Evolutionary conservation across 2,888 invertebrate genomes (phyloP), one percentile per base, ranked within the genome.

Genomic region (Torymus aiolomorphi): DNA sequence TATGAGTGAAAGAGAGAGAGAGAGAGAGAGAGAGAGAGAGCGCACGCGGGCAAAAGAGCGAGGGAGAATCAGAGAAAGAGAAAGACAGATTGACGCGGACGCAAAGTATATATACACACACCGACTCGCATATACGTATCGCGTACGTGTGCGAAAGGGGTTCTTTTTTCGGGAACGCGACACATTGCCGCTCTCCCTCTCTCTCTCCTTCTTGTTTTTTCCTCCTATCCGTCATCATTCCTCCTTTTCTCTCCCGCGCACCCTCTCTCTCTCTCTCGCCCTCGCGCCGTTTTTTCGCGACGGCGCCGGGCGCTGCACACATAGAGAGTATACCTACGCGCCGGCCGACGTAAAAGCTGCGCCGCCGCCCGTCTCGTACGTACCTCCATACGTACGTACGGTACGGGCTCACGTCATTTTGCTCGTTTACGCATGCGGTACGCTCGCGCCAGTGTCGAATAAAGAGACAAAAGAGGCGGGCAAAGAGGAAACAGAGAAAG

Each of bases 391-490:
- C 5, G 2, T 31, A 42, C 42, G 8, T 42, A 42, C 20, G 20
- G 42, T 42, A 42, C 42, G 42, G 51, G 70, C 20, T 52, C 56
- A 18, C 59, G 75, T 57, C 75, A 71, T 71, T 78, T 75, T 77
- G 71, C 66, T 71, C 70, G 66, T 75, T 81, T 67, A 69, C 61
- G 70, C 61, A 49, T 71, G 71, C 75, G 18, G 14, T 62, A 24
- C 42, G 42, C 42, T 42, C 42, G 51, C 79, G 87, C 86, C 90
- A 89, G 89, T 90, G 89, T 89, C 88, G 90, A 81, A 79, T 76
- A 76, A 80, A 80, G 63, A 84, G 81, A 76, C 71, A 76, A 80
- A 75, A 67, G 57, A 72, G 52, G 16, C 16, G 71, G 12, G 51
- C 49, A 24, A 20, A n/a, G 12, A 56, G 57, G 72, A 63, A 14